Evolutionary conservation across 2,797 vertebrate species (phyloP), one percentile per base, ranked within the genome.

Genomic region (Enteromius unitaeniatus): DNA sequence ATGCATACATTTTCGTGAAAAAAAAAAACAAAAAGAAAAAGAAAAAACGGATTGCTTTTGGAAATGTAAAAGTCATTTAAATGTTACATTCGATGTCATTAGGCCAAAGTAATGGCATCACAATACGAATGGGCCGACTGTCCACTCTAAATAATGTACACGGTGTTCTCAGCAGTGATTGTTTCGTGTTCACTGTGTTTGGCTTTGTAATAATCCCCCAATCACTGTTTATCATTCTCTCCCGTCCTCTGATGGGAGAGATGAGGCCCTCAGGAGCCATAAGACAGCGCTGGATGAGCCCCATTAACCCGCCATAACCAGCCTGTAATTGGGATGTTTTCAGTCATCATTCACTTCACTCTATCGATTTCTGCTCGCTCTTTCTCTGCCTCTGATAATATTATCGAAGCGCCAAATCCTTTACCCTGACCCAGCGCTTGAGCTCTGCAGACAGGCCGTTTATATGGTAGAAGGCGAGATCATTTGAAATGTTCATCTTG

Each of bases 301-400:
- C 94, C 93, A 94, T 95, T 94, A 93, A 94, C 95, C 93, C 92
- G 89, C 90, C 88, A 90, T 94, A 92, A 95, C 93, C 94, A 95
- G 92, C 91, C 92, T 94, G 95, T 98, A 99, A 98, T 98, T 98
- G 97, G 97, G 96, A 97, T 97, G 96, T 97, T 95, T 93, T 90
- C 93, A 94, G 95, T 95, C 95, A 96, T 95, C 96, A 94, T 95
- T 95, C 95, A 96, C 96, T 96, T 97, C 97, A 96, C 94, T 87
- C 93, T 96, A 97, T 97, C 96, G 97, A 99, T 97, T 96, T 96
- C 95, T 93, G 91, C 94, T 93, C 95, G 93, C 93, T 91, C 68
- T 76, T 31, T 77, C 73, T 28, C 62, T 65, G 62, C 17, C 93
- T 91, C 93, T 95, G 97, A 97, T 97, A 97, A 97, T 97, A 96